Percentiles rank a stretch among this genome's conserved stretches.
These are phyloP conservation scores for Eristalis arbustorum DNA, from an alignment of 2,888 invertebrate species.

Conservation along the genomic window DNA sequence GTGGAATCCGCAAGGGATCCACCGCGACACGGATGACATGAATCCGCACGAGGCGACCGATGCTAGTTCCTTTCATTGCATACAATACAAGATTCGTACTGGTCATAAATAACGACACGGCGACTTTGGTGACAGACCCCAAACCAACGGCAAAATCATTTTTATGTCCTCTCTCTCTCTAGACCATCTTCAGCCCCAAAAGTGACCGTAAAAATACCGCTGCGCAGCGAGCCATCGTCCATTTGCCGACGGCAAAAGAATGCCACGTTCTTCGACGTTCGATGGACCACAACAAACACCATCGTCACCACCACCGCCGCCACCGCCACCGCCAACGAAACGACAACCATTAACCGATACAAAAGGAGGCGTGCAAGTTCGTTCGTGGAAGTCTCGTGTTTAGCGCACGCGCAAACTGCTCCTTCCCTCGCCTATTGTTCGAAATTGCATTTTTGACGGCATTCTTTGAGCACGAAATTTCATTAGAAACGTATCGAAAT, in stretches of 20 bases:
- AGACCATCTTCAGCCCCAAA: slow-evolving; percentile 35
- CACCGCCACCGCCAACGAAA: slow-evolving; percentile 1
- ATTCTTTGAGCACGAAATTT: slow-evolving; percentile 69
- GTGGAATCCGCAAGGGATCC: slow-evolving; percentile 68
- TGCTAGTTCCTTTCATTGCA: slow-evolving; percentile 60
- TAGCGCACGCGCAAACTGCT: slow-evolving; percentile 79
- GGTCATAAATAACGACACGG: slow-evolving; percentile 69
- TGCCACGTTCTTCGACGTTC: slow-evolving; percentile 28
- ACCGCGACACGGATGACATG: slow-evolving; percentile 65
- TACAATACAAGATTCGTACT: slow-evolving; percentile 66
- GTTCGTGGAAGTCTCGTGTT: slow-evolving; percentile 80
- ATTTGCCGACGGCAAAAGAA: slow-evolving; percentile 67
- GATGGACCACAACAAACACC: neutral
- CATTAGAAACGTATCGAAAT: slow-evolving; percentile 62
- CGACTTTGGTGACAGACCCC: slow-evolving; percentile 68
- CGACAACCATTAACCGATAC: slow-evolving; percentile 63
- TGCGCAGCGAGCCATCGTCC: slow-evolving; percentile 43
- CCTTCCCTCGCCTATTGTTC: slow-evolving; percentile 62
- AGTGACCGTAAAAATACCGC: slow-evolving; percentile 69
- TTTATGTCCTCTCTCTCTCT: slow-evolving; percentile 42
- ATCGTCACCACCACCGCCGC: neutral
- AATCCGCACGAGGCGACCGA: slow-evolving; percentile 57
- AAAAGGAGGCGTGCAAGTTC: slow-evolving; percentile 35
- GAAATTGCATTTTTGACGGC: slow-evolving; percentile 70
- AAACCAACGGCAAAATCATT: slow-evolving; percentile 46